Evolutionary conservation across 53 echinoderm and acorn worm genomes (phyloP), one percentile per base, ranked within the genome.

Genomic region (Echinometra lucunter): DNA sequence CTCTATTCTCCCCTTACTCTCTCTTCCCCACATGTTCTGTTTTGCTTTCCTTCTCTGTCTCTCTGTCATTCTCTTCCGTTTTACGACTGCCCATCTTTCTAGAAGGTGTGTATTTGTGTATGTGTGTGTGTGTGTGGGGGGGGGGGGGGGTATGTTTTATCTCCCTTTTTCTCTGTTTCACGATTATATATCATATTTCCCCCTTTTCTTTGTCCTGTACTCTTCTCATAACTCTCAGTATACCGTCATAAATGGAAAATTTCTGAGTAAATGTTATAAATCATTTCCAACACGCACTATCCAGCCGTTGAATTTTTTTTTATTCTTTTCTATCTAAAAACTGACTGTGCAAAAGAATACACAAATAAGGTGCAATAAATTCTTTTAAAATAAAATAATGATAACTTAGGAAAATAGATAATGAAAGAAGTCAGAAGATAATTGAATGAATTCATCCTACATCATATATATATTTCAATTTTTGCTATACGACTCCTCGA

Each of bases 1-100:
- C n/a, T n/a, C n/a, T n/a, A n/a, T n/a, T n/a, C n/a, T n/a, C n/a
- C 81, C 18, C 81, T 81, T 32, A 12, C 81, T 81, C 38, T 81
- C 81, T 6, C n/a, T 81, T 44, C 0, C 38, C 7, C 81, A 40
- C 27, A 17, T 2, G 8, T 6, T 81, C n/a, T 37, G 0, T 9
- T 44, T 37, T 32, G 1, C 38, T 37, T 44, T 81, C 81, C 44
- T 11, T 81, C 81, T 32, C 81, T 6, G 18, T 32, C 81, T 81
- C n/a, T 81, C 10, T 32, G 9, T 81, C 81, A 4, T 27, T 44
- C n/a, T 81, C 81, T n/a, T n/a, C n/a, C n/a, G 9, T 6, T 13
- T 56, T 16, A 56, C 56, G 56, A 56, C 15, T 56, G 15, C 0
- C 1, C 44, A 12, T 81, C 28, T 18, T 16, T 8, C 30, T 81